Conservation (phyloP, 2,797 vertebrate species). For the Gephyroberyx darwinii region DNA sequence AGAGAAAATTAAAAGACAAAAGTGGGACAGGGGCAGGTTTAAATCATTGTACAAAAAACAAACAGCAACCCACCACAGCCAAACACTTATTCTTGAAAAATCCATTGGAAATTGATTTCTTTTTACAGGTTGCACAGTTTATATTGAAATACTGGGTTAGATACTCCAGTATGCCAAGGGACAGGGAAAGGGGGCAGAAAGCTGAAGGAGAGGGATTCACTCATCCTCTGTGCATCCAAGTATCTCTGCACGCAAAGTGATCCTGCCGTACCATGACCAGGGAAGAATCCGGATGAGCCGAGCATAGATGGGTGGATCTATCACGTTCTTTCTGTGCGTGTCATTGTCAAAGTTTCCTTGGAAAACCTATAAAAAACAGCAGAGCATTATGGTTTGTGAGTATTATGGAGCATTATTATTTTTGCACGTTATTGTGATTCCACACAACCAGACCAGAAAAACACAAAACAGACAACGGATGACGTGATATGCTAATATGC, state of each 20-base stretch:
- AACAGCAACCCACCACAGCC: slow-evolving; percentile 87
- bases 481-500: no score
- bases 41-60: slow-evolving; percentile 80
- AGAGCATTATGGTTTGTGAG: background rate
- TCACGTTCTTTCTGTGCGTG: slow-evolving; percentile 98
- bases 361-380: slow-evolving; percentile 86
- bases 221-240: slow-evolving; percentile 94
- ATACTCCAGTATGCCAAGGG: slow-evolving; percentile 71
- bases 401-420: background rate
- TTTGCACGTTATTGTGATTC: background rate
- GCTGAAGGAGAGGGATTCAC: slow-evolving; percentile 73
- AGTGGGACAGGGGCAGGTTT: slow-evolving; percentile 60
- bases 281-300: slow-evolving; percentile 93
- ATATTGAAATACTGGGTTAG: slow-evolving; percentile 77
- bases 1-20: slow-evolving; percentile 56
- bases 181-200: slow-evolving; percentile 47
- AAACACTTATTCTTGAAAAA: slow-evolving; percentile 86
- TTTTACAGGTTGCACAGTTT: slow-evolving; percentile 93
- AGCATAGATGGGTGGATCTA: slow-evolving; percentile 92
- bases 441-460: slow-evolving; percentile 4
- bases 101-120: slow-evolving; percentile 82
- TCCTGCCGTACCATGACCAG: slow-evolving; percentile 98
- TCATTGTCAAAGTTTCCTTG: slow-evolving; percentile 99
- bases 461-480: slow-evolving; percentile 6
- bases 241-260: slow-evolving; percentile 94